Evolutionary conservation across 2,888 invertebrate species (phyloP), one percentile per base, ranked within the genome.

Genomic region (Beris morrisii): DNA sequence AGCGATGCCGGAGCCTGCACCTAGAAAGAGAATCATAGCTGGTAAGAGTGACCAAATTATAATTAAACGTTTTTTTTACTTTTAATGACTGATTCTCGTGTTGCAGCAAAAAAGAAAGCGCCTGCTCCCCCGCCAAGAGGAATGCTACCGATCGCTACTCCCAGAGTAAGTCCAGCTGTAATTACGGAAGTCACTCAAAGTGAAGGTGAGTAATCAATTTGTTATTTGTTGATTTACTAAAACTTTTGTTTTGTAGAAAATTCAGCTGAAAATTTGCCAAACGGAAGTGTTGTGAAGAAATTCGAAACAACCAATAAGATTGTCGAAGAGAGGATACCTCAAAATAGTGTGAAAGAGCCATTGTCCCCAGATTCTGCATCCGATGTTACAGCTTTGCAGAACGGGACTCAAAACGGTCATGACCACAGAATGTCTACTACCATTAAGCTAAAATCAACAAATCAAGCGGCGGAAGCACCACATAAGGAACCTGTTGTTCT

Each of bases 111-210:
- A 65, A 80, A 77, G 70, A 76, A 79, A 70, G 75, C 76, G 5
- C 76, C 79, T 0, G 75, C 78, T n/a, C 78, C 80, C 7, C 79
- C 79, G 53, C 79, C 79, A 13, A 45, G 73, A 53, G 64, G 32
- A 30, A 46, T 67, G 7, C 63, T 56, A 13, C 69, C 70, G 44
- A 59, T 69, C 22, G 78, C 79, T n/a, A 76, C 75, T 46, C 73
- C 73, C 9, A 64, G 72, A 55, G 63, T 54, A 13, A 64, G 58
- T 52, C 45, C 65, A n/a, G 28, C 53, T 12, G 46, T 38, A 11
- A 50, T 55, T 12, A 12, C 31, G n/a, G 52, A 57, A 43, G 48
- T 57, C 15, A 52, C 45, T 44, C 46, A 45, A 48, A 32, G 9
- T 32, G 59, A 67, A 64, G 54, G 53, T 65, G 22, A 31, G 28